These are phyloP conservation scores for Pangasius sanitwongsei DNA, from an alignment of 2,797 vertebrate species.

Conservation along the genomic window DNA sequence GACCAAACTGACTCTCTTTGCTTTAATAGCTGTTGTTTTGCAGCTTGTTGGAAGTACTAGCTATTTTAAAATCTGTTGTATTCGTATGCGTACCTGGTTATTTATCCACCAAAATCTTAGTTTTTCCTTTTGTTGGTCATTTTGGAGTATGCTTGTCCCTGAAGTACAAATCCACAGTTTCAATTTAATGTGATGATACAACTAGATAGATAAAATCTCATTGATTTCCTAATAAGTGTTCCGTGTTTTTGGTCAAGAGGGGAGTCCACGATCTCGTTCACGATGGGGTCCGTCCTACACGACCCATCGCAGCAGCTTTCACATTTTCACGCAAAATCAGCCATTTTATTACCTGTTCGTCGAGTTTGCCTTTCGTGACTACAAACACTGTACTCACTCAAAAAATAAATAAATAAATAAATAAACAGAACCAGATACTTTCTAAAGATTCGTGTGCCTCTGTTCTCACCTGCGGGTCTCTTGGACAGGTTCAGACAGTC, in stretches of 20 bases:
- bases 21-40: neutral
- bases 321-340: too few relatives aligned
- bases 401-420: neutral
- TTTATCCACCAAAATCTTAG: neutral
- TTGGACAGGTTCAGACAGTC: conserved; percentile 97
- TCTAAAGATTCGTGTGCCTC: neutral
- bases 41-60: neutral
- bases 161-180: neutral
- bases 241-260: too few relatives aligned
- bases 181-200: neutral
- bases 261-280: too few relatives aligned
- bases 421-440: neutral
- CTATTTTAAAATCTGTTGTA: too few relatives aligned
- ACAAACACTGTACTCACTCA: neutral
- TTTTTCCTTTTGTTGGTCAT: neutral
- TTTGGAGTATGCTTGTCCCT: neutral
- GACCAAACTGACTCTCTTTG: neutral
- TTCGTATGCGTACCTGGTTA: neutral
- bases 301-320: too few relatives aligned
- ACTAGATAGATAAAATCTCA: neutral
- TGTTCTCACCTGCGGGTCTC: conserved; percentile 88
- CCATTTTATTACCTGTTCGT: neutral
- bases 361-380: neutral
- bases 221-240: neutral
- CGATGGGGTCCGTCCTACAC: too few relatives aligned